These are phyloP conservation scores for Macroglossus sobrinus DNA, from an alignment of 2,113 vertebrate genomes.

Conservation along the genomic window DNA sequence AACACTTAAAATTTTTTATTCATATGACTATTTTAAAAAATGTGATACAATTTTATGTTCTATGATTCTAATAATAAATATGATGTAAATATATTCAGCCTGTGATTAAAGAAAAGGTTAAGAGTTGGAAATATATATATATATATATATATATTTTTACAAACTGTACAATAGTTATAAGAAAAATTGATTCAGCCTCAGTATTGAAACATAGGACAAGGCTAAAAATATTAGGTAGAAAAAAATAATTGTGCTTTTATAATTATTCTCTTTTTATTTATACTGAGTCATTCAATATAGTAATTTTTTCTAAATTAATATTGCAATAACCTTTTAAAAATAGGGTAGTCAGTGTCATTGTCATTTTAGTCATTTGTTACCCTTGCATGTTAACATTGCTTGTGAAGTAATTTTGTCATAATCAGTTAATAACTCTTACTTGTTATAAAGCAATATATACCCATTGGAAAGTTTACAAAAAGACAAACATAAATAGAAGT, in stretches of 20 bases:
- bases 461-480: background rate
- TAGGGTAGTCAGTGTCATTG: background rate
- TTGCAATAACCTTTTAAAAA: background rate
- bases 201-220: background rate
- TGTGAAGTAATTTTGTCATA: background rate
- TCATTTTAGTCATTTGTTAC: background rate
- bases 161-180: background rate
- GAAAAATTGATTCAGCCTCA: background rate
- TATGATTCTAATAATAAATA: background rate
- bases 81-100: background rate
- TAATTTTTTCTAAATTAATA: background rate
- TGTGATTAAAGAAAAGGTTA: background rate
- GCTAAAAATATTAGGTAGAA: background rate
- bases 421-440: background rate
- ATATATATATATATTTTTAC: too few relatives aligned
- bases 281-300: background rate
- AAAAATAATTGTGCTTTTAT: background rate
- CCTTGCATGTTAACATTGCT: background rate
- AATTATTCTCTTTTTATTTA: background rate
- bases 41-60: background rate
- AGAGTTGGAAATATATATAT: too few relatives aligned
- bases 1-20: background rate
- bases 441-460: background rate
- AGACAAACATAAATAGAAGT: background rate
- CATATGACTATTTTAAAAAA: background rate